phyloP scores from a whole-genome alignment of 2,113 vertebrate species.

The Opisthocomus hoazin region DNA sequence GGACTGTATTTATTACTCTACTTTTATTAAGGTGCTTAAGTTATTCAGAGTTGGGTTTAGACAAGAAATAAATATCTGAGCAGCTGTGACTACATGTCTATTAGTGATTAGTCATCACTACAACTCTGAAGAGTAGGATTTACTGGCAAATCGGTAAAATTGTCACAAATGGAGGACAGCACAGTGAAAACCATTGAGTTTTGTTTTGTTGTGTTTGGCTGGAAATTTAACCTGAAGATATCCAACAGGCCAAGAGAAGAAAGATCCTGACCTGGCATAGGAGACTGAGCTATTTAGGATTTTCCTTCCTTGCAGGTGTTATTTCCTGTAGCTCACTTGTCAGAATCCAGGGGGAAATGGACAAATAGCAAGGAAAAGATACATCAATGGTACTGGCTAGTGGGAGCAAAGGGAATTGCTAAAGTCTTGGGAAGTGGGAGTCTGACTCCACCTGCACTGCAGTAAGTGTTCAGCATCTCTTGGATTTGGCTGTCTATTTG shows the following conservation, averaged over 20 bases:
- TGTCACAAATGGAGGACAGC: background rate
- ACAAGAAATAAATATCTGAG: conserved; percentile 64
- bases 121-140: background rate
- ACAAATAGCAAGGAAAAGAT: background rate
- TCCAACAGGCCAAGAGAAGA: background rate
- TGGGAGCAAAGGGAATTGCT: background rate
- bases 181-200: background rate
- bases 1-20: conserved; percentile 61
- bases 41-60: conserved; percentile 64
- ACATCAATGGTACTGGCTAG: background rate
- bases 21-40: conserved; percentile 65
- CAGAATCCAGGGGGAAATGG: background rate
- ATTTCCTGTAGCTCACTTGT: background rate
- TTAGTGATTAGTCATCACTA: conserved; percentile 39
- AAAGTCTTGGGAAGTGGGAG: background rate
- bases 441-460: background rate
- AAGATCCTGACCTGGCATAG: background rate
- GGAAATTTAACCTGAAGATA: background rate
- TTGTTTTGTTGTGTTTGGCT: background rate
- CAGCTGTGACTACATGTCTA: conserved; percentile 64
- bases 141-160: conserved; percentile 8
- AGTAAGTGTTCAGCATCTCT: accelerated
- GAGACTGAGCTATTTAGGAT: background rate
- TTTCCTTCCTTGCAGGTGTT: background rate
- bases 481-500: background rate